Evolutionary conservation across 53 echinoderm and acorn worm genomes (phyloP).

Genomic region (Stichopus horrens): DNA sequence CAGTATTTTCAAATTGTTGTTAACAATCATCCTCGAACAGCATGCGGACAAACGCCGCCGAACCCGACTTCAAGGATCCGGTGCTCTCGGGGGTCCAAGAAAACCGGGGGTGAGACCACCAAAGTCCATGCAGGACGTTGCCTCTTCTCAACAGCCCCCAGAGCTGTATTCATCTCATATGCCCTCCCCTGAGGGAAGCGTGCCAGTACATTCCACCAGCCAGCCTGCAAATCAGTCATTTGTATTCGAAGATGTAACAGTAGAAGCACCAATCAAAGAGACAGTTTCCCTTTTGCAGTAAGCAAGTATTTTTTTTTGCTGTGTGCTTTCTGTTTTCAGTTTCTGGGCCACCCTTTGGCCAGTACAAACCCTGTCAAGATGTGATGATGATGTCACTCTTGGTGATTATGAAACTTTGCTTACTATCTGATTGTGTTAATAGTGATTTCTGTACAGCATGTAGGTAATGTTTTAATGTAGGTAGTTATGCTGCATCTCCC

Average conservation of each 20-base stretch:
- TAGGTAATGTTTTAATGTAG: too few relatives aligned
- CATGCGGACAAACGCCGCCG: constrained; percentile 14
- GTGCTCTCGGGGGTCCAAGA: constrained; percentile 9
- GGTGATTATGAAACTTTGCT: too few relatives aligned
- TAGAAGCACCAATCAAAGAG: constrained; percentile 5
- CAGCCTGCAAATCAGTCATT: background rate
- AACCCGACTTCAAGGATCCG: constrained; percentile 30
- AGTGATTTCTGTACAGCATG: too few relatives aligned
- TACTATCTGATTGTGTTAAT: too few relatives aligned
- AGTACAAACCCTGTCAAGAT: too few relatives aligned
- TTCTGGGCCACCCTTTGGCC: too few relatives aligned
- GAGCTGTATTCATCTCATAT: background rate
- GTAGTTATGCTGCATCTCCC: too few relatives aligned
- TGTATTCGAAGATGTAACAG: constrained; percentile 10
- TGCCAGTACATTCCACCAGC: background rate
- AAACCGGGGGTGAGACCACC: background rate
- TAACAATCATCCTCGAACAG: background rate
- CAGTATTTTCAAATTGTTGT: too few relatives aligned
- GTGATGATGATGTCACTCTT: too few relatives aligned
- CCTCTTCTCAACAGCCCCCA: background rate
- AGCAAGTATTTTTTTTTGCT: background rate
- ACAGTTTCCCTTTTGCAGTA: constrained; percentile 2
- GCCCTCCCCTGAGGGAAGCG: background rate
- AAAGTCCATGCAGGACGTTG: background rate
- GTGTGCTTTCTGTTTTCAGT: background rate